Evolutionary conservation across 92 coral and sea anemone genomes (phyloP).

Genomic region (Virgularia gustaviana): DNA sequence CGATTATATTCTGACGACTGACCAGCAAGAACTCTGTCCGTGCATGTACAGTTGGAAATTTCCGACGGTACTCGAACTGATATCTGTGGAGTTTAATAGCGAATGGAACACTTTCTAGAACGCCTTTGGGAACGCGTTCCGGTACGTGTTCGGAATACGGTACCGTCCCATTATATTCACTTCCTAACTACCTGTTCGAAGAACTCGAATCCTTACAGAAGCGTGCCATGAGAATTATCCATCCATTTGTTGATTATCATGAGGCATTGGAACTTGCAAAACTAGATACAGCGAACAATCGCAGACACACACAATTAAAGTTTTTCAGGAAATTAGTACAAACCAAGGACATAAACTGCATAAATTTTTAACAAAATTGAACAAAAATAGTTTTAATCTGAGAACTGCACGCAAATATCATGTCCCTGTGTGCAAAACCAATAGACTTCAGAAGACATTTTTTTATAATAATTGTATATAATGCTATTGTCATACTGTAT

Average conservation of each 20-base stretch:
- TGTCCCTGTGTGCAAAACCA: slow-evolving; percentile 3
- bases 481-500: not conserved
- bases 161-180: slow-evolving; percentile 37
- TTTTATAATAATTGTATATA: slow-evolving; percentile 1
- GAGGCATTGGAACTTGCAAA: slow-evolving; percentile 33
- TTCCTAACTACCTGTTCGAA: slow-evolving; percentile 23
- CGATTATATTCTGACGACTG: too few species aligned
- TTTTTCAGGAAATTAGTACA: slow-evolving; percentile 19
- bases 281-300: not conserved
- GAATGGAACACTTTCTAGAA: too few species aligned
- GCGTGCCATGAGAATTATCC: slow-evolving; percentile 26
- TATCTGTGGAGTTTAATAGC: too few species aligned
- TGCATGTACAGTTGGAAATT: too few species aligned
- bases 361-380: slow-evolving; percentile 3
- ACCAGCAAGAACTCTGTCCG: too few species aligned
- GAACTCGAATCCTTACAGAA: slow-evolving; percentile 26
- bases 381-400: slow-evolving; percentile 9
- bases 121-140: too few species aligned
- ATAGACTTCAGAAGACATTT: not conserved
- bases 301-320: slow-evolving; percentile 22
- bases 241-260: slow-evolving; percentile 14
- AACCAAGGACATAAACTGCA: slow-evolving; percentile 4
- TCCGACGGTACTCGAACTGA: too few species aligned
- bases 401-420: not conserved
- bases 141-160: too few species aligned